Conservation (phyloP, 2,797 vertebrate genomes). For the Rhinoraja longicauda region DNA sequence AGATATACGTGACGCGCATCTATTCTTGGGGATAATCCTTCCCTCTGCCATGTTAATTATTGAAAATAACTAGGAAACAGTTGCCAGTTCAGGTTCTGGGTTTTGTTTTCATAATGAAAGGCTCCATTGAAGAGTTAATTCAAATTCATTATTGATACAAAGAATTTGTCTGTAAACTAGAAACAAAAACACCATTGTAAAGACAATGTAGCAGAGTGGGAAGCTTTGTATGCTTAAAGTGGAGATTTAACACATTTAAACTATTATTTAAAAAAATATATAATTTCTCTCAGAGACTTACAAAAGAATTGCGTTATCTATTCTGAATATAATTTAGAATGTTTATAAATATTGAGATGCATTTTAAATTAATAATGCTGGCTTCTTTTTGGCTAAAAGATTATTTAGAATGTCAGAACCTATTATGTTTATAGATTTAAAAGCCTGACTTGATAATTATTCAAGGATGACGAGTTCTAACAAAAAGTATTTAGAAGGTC, state of each 20-base stretch:
- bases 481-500: not conserved
- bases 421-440: not conserved
- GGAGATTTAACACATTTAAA: not conserved
- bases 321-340: not conserved
- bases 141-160: not conserved
- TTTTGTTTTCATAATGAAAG: not conserved
- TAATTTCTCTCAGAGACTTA: not conserved
- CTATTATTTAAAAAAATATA: not conserved
- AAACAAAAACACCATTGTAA: not conserved
- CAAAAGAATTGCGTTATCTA: not conserved
- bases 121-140: not conserved
- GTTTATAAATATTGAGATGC: not conserved
- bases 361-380: not conserved
- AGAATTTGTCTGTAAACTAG: not conserved
- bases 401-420: slow-evolving; percentile 13
- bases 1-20: not conserved
- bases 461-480: not conserved
- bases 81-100: not conserved
- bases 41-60: slow-evolving; percentile 1
- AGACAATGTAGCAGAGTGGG: not conserved
- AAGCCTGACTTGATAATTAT: not conserved
- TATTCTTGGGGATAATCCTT: slow-evolving; percentile 3
- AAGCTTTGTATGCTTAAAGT: slow-evolving; percentile 27
- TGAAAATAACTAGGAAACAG: not conserved
- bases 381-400: not conserved